These are phyloP conservation scores for Stratiomys singularior DNA, from an alignment of 2,888 invertebrate genomes.

Conservation along the genomic window DNA sequence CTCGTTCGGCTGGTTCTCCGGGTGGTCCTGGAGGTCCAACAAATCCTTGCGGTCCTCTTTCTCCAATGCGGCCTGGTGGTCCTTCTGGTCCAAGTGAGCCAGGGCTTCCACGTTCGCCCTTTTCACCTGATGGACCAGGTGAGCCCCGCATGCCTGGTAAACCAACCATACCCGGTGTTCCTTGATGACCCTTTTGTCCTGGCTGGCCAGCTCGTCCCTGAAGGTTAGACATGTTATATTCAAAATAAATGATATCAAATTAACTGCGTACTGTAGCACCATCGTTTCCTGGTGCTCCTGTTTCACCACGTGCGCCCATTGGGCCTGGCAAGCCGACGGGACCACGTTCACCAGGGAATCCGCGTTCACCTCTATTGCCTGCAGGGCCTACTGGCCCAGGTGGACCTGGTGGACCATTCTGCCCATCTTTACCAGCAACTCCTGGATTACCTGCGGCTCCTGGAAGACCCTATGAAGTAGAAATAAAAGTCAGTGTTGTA, in stretches of 20 bases:
- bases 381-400: slow-evolving; percentile 71
- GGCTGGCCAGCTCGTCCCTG: slow-evolving; percentile 71
- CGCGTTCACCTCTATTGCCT: slow-evolving; percentile 74
- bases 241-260: neutral
- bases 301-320: slow-evolving; percentile 67
- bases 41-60: slow-evolving; percentile 81
- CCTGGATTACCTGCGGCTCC: slow-evolving; percentile 80
- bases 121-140: slow-evolving; percentile 71
- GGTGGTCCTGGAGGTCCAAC: slow-evolving; percentile 80
- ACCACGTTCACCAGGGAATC: slow-evolving; percentile 82
- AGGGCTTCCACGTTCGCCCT: slow-evolving; percentile 72
- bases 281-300: slow-evolving; percentile 68
- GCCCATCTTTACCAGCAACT: slow-evolving; percentile 83
- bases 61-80: slow-evolving; percentile 74
- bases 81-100: slow-evolving; percentile 83
- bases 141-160: slow-evolving; percentile 78
- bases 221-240: neutral
- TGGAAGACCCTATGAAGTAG: slow-evolving; percentile 72
- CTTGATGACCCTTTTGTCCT: slow-evolving; percentile 83
- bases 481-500: neutral
- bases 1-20: slow-evolving; percentile 83
- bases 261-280: slow-evolving; percentile 69
- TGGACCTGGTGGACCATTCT: slow-evolving; percentile 76
- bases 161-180: slow-evolving; percentile 82
- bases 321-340: slow-evolving; percentile 70